Conservation (phyloP, 2,113 vertebrate species). For the Planiliza haematocheilus region DNA sequence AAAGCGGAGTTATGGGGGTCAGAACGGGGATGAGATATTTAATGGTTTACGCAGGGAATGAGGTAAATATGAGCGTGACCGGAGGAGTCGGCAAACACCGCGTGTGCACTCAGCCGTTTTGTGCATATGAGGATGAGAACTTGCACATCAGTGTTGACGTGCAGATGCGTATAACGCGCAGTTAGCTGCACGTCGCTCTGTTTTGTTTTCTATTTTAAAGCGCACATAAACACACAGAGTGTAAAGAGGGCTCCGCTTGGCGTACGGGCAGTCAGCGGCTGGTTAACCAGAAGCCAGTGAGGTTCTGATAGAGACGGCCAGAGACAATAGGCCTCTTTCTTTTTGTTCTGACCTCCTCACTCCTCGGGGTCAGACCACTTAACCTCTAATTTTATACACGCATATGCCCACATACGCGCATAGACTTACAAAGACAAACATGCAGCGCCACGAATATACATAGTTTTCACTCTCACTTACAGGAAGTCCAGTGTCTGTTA, state of each 20-base stretch:
- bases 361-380: slow-evolving; percentile 64
- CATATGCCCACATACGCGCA: slow-evolving; percentile 6
- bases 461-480: slow-evolving; percentile 13
- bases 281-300: slow-evolving; percentile 54
- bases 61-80: slow-evolving; percentile 45
- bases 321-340: slow-evolving; percentile 62
- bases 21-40: slow-evolving; percentile 78
- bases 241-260: slow-evolving; percentile 32
- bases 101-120: not conserved
- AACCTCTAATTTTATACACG: slow-evolving; percentile 54
- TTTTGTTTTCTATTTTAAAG: slow-evolving; percentile 44
- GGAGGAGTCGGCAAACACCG: slow-evolving; percentile 26
- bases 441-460: slow-evolving; percentile 17
- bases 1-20: slow-evolving; percentile 80
- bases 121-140: no score
- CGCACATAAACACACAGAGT: slow-evolving; percentile 36
- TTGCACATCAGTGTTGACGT: not conserved
- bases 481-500: slow-evolving; percentile 14
- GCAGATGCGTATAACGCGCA: not conserved
- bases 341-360: slow-evolving; percentile 49
- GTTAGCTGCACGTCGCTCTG: not conserved
- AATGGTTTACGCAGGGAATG: slow-evolving; percentile 78
- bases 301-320: slow-evolving; percentile 46
- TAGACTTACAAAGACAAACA: slow-evolving; percentile 40
- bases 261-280: slow-evolving; percentile 51